Evolutionary conservation across 2,797 vertebrate genomes (phyloP).

Genomic region (Heteromormyrus szaboi): DNA sequence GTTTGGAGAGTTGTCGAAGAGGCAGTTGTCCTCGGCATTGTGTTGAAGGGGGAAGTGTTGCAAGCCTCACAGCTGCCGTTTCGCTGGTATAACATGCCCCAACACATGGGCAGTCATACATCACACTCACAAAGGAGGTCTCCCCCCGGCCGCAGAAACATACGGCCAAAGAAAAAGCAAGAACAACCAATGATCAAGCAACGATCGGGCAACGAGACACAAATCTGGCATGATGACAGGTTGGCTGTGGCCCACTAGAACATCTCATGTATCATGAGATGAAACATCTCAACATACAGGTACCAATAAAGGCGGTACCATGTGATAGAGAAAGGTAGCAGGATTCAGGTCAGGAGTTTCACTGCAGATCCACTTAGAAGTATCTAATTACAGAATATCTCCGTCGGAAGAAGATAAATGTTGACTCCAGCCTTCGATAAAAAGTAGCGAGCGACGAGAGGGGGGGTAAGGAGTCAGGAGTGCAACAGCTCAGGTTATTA

Average conservation of each 20-base stretch:
- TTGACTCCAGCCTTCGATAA: not conserved
- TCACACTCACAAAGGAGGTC: not conserved
- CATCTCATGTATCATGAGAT: not conserved
- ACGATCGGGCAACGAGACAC: not conserved
- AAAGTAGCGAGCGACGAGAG: not conserved
- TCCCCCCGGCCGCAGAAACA: not conserved
- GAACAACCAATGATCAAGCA: slow-evolving; percentile 27
- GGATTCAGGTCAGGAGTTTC: not conserved
- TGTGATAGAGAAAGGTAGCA: not conserved
- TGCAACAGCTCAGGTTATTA: not conserved
- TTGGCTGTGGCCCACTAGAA: not conserved
- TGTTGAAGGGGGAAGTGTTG: not conserved
- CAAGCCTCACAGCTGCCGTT: not conserved
- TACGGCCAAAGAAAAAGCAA: slow-evolving; percentile 15
- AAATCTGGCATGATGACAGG: not conserved
- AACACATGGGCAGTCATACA: not conserved
- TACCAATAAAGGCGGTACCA: not conserved
- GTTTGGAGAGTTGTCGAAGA: not conserved
- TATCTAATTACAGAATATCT: not conserved
- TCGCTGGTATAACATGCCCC: not conserved
- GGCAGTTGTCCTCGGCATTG: not conserved
- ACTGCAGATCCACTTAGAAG: not conserved
- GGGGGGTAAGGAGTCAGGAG: not conserved
- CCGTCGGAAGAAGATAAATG: not conserved
- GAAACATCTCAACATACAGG: not conserved